phyloP scores from a whole-genome alignment of 2,797 vertebrate species.

The Podarcis lilfordi region DNA sequence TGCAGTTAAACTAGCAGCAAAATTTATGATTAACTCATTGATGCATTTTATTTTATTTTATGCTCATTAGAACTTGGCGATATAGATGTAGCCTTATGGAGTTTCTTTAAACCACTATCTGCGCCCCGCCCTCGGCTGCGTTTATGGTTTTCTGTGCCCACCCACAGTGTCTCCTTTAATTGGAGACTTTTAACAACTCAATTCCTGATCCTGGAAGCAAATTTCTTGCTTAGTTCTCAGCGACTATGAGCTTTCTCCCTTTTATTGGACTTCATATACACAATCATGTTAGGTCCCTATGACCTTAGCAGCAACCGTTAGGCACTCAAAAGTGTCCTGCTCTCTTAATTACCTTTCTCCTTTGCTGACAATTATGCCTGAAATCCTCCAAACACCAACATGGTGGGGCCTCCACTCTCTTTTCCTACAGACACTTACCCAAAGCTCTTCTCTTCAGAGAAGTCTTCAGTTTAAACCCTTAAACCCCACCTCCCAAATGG shows the following conservation, averaged over 20 bases:
- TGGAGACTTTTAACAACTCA: conserved; percentile 26
- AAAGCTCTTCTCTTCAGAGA: not conserved
- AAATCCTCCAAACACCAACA: not conserved
- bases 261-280: conserved; percentile 7
- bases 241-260: conserved; percentile 18
- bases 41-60: conserved; percentile 5
- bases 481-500: not conserved
- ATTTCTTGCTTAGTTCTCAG: not conserved
- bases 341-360: not conserved
- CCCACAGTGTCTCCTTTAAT: conserved; percentile 2
- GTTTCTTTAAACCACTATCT: not conserved
- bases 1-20: not conserved
- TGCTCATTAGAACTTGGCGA: not conserved
- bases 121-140: not conserved
- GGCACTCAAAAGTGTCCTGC: not conserved
- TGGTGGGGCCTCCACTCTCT: not conserved
- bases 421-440: not conserved
- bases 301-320: not conserved
- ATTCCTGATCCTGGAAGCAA: not conserved
- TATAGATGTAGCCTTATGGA: not conserved
- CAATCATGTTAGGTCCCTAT: not conserved
- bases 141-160: not conserved
- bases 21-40: conserved; percentile 15
- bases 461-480: not conserved
- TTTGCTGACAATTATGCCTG: conserved; percentile 18